phyloP scores from a whole-genome alignment of 2,113 vertebrate genomes.

The Pipra filicauda region DNA sequence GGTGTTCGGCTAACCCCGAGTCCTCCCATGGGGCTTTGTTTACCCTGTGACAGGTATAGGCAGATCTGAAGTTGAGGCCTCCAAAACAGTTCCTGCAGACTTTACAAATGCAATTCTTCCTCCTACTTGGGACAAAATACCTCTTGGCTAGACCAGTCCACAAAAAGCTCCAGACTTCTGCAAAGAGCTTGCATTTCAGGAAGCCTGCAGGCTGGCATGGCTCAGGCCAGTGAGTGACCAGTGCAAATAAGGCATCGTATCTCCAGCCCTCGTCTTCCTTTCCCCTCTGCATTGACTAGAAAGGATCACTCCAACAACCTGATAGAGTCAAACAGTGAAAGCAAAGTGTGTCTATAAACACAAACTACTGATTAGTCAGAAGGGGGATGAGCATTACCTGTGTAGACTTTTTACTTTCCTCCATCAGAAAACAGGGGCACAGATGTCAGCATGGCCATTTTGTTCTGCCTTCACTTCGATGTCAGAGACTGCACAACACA shows the following conservation, averaged over 20 bases:
- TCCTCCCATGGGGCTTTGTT: constrained; percentile 81
- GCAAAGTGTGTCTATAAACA: not conserved
- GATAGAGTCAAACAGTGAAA: not conserved
- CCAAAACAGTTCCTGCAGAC: constrained; percentile 79
- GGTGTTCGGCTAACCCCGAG: constrained; percentile 76
- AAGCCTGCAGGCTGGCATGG: not conserved
- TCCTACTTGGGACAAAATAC: constrained; percentile 49
- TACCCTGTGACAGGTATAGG: constrained; percentile 91
- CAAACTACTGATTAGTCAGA: not conserved
- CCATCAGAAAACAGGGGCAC: not conserved
- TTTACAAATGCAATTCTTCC: constrained; percentile 79
- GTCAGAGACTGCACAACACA: not conserved
- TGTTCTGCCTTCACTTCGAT: not conserved
- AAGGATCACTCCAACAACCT: not conserved
- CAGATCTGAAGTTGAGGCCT: constrained; percentile 81
- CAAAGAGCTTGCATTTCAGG: constrained; percentile 54
- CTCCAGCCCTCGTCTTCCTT: not conserved
- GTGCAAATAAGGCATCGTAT: not conserved
- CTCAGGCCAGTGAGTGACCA: constrained; percentile 33
- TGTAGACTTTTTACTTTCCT: not conserved
- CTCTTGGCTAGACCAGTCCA: constrained; percentile 57
- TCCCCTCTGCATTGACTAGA: not conserved
- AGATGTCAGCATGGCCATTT: not conserved
- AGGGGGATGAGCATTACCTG: not conserved
- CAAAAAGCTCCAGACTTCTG: constrained; percentile 64